Conservation (phyloP, 2,888 invertebrate species). For the Amphipyra tragopoginis region DNA sequence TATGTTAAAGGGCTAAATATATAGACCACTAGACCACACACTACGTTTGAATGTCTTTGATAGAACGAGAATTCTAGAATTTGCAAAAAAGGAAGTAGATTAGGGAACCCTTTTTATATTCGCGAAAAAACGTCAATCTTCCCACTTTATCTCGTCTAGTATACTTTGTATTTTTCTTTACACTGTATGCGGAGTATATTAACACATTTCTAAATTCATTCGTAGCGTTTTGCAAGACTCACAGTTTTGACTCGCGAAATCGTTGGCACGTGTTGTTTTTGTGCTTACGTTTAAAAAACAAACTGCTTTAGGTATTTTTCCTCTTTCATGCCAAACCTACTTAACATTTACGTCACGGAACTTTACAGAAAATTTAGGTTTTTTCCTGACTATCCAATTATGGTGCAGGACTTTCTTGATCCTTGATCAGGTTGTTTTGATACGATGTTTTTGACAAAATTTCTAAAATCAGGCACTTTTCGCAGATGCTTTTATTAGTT, state of each 20-base stretch:
- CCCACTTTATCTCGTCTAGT: conserved; percentile 16
- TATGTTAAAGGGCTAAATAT: too few relatives aligned
- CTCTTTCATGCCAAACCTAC: background rate
- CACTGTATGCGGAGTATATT: conserved; percentile 25
- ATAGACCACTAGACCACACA: too few relatives aligned
- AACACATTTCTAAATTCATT: conserved; percentile 33
- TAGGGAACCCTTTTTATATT: background rate
- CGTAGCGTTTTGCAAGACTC: conserved; percentile 28
- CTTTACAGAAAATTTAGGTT: background rate
- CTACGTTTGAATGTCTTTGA: too few relatives aligned
- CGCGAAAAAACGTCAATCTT: conserved; percentile 10
- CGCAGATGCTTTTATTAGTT: too few relatives aligned
- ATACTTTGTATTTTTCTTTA: conserved; percentile 15
- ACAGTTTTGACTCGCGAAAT: conserved; percentile 17
- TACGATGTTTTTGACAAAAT: too few relatives aligned
- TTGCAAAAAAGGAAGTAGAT: too few relatives aligned
- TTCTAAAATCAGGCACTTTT: too few relatives aligned
- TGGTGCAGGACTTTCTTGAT: background rate
- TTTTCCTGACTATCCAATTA: background rate
- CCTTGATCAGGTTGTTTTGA: background rate
- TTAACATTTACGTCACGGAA: background rate
- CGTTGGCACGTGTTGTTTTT: conserved; percentile 1
- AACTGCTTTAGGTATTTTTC: conserved; percentile 20
- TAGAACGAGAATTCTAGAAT: too few relatives aligned
- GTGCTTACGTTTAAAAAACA: conserved; percentile 3